Evolutionary conservation across 1,140 invertebrate genomes (phyloP).

Genomic region (Steinernema feltiae): DNA sequence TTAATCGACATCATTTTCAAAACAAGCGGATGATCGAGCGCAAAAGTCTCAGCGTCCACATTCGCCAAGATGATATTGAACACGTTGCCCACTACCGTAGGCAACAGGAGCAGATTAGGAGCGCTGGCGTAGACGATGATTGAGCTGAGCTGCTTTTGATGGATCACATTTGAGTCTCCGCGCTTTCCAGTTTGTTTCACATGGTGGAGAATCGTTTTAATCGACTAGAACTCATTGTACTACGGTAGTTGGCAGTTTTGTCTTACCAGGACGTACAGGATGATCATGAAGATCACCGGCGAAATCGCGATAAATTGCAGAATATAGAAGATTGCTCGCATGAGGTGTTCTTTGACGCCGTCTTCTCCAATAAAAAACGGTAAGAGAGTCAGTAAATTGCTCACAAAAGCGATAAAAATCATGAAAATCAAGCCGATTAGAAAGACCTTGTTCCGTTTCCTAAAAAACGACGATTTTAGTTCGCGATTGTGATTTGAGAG

Average conservation of each 20-base stretch:
- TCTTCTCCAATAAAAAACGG: background rate
- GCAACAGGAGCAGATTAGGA: background rate
- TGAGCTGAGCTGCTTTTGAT: background rate
- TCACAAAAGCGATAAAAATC: background rate
- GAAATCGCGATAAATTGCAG: background rate
- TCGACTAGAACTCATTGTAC: background rate
- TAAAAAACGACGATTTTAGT: no score
- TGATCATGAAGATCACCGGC: background rate
- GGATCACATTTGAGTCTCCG: background rate
- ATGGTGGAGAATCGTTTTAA: background rate
- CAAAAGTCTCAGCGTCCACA: background rate
- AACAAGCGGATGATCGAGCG: background rate
- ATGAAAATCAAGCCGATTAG: background rate
- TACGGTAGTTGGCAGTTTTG: background rate
- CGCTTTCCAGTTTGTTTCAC: background rate
- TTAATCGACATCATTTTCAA: background rate
- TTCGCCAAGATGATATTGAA: background rate
- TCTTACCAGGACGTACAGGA: background rate
- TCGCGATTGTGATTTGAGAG: no score
- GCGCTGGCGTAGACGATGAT: background rate
- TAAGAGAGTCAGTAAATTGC: background rate
- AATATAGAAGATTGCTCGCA: background rate
- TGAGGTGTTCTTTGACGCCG: background rate
- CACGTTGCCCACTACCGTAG: background rate
- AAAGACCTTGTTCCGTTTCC: background rate